phyloP scores from a whole-genome alignment of 1,140 invertebrate genomes.

The Neoseiulus cucumeris region DNA sequence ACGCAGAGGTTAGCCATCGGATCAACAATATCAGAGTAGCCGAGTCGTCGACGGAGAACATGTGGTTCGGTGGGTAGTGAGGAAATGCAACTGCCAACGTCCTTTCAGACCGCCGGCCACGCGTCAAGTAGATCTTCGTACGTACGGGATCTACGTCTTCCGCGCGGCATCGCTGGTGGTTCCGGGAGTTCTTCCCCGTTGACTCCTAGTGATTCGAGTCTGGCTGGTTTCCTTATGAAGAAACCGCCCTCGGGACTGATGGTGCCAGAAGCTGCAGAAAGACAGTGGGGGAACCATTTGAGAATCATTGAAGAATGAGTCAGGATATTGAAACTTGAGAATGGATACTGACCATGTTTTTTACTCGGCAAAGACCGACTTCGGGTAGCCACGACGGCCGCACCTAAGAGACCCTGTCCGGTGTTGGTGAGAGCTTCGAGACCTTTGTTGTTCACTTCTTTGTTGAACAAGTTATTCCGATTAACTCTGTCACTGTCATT shows the following conservation, averaged over 20 bases:
- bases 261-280: not conserved
- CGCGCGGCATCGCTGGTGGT: not conserved
- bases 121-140: conserved; percentile 3
- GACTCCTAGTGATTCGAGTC: not conserved
- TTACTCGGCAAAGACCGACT: conserved; percentile 4
- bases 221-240: not conserved
- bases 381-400: not conserved
- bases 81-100: not conserved
- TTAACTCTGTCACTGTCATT: not conserved
- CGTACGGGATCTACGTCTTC: not conserved
- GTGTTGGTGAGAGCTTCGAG: not conserved
- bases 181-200: not conserved
- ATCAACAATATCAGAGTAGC: too few relatives aligned
- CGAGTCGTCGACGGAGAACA: too few relatives aligned
- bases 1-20: too few relatives aligned
- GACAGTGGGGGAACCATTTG: too few relatives aligned
- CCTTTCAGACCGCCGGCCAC: not conserved
- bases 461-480: not conserved
- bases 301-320: too few relatives aligned
- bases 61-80: too few relatives aligned
- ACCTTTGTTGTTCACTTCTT: not conserved
- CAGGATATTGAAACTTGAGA: too few relatives aligned
- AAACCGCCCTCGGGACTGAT: conserved; percentile 7
- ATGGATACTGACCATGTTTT: not conserved
- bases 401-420: not conserved